A percentile compares a stretch with the other conserved stretches of the same genome.
phyloP scores from a whole-genome alignment of 2,113 vertebrate genomes.

The Scatophagus argus region DNA sequence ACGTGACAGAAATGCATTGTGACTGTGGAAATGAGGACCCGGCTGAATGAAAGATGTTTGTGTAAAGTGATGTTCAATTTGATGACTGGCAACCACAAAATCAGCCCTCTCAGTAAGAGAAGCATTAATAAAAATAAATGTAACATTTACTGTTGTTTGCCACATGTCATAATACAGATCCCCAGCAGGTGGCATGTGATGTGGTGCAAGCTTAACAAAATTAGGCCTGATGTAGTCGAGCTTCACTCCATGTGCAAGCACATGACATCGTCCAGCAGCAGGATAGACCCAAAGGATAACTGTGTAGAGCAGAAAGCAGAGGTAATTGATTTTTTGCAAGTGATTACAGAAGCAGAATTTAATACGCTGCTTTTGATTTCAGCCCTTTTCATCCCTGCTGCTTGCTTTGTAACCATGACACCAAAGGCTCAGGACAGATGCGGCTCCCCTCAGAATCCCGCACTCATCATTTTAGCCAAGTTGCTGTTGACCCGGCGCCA shows the following conservation, averaged over 20 bases:
- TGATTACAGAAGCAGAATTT: constrained; percentile 76
- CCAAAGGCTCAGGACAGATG: constrained; percentile 70
- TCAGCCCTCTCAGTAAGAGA: not conserved
- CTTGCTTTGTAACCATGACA: constrained; percentile 75
- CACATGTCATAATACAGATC: constrained; percentile 3
- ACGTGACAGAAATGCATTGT: constrained; percentile 17
- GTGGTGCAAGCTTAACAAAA: constrained; percentile 24
- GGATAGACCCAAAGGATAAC: constrained; percentile 50
- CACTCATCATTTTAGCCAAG: constrained; percentile 81
- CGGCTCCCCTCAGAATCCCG: constrained; percentile 62
- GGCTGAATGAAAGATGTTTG: not conserved
- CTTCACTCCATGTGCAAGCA: constrained; percentile 44
- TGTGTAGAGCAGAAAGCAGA: constrained; percentile 58
- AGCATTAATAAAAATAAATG: too few relatives aligned
- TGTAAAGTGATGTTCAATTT: constrained; percentile 2
- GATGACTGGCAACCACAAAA: not conserved
- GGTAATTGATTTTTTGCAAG: constrained; percentile 65
- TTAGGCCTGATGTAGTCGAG: constrained; percentile 13
- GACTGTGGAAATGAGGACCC: constrained; percentile 8
- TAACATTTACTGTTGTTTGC: constrained; percentile 3
- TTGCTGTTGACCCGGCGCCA: constrained; percentile 74
- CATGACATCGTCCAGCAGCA: constrained; percentile 51
- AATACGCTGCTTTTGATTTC: constrained; percentile 71
- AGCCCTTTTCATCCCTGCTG: constrained; percentile 57
- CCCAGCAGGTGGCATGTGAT: constrained; percentile 72